These are phyloP conservation scores for Ceyx margarethae DNA, from an alignment of 2,113 vertebrate species.

Conservation along the genomic window DNA sequence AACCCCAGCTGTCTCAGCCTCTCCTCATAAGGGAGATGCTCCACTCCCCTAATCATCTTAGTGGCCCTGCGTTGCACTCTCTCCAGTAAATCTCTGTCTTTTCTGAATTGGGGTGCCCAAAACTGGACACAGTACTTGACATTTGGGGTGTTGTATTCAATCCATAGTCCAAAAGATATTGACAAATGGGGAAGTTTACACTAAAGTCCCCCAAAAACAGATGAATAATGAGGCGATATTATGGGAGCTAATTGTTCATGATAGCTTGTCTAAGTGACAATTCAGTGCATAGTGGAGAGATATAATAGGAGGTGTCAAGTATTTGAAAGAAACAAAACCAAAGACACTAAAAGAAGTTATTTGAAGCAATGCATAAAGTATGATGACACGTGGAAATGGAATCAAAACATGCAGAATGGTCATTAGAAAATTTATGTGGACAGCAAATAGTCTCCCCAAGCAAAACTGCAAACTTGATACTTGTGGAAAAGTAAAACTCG, in stretches of 20 bases:
- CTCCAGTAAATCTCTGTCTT: too few species aligned
- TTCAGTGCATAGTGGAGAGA: not conserved
- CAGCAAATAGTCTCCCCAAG: not conserved
- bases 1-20: too few species aligned
- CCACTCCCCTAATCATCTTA: too few species aligned
- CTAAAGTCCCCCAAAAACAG: not conserved
- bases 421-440: not conserved
- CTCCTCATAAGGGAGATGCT: too few species aligned
- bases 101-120: too few species aligned
- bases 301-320: not conserved
- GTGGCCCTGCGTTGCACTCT: too few species aligned
- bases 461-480: not conserved
- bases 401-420: not conserved
- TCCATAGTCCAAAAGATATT: not conserved
- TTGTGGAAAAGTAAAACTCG: not conserved
- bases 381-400: not conserved
- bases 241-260: not conserved
- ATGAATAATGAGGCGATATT: not conserved
- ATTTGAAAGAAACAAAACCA: not conserved
- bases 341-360: not conserved
- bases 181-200: not conserved
- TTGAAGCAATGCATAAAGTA: not conserved
- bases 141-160: not conserved
- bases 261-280: not conserved
- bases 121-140: too few species aligned